Base-by-base conservation (phyloP, 2,113 vertebrate species). In the Polyodon spathula region DNA sequence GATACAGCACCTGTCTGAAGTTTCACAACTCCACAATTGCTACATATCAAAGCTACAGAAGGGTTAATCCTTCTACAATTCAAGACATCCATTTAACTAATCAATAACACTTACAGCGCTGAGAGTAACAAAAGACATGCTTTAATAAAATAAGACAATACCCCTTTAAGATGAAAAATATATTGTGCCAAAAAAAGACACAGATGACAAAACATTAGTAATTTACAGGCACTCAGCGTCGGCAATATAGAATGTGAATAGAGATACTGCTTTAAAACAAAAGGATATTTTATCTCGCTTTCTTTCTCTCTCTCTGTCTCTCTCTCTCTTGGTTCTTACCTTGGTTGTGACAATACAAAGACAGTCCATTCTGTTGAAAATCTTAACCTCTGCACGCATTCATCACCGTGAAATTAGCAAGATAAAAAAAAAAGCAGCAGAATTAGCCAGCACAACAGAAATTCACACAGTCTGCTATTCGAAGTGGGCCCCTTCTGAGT, bases 281-380 rank as follows among this genome's bases (percentile, higher is more conserved):
- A 53, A 5, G 60, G 63, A 40, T 40, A 61, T 62, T 56, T 46
- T 73, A 54, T 40, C 50, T 17, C 53, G 12, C 53, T 27, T 16
- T 27, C 53, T 4, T 8, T 54, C 37, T 54, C 53, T 54, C n/a
- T 54, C 53, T 54, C 53, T 54, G 7, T 44, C 53, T 54, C 53
- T 54, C 9, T 37, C 12, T 58, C 68, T 63, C 54, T 65, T 40
- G 44, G 62, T 63, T 66, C 92, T 92, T 96, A 97, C 92, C 93
- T 97, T 97, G 71, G 93, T 97, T 72, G 93, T 97, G 81, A 97
- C 90, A 88, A 97, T 95, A 84, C 94, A 97, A 82, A 97, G 90
- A 81, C 93, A 97, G 86, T 95, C 93, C 93, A 97, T 97, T 71
- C 81, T 82, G 85, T 77, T 59, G 68, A 56, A 64, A 79, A 76